phyloP scores from a whole-genome alignment of 2,888 invertebrate species.

The Hirtodrosophila duncani region DNA sequence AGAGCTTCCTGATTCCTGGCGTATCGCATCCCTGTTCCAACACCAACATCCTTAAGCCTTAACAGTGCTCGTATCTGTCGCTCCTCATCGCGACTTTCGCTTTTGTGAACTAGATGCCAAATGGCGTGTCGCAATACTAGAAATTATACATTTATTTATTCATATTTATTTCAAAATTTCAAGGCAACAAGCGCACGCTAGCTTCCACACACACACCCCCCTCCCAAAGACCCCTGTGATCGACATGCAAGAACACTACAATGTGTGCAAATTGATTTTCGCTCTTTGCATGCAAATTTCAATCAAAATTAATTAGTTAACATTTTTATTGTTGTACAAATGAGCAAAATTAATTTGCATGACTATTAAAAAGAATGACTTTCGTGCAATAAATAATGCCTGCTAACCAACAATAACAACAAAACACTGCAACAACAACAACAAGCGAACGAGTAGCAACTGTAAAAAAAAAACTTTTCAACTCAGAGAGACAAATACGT shows the following conservation, averaged over 20 bases:
- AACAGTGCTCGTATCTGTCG: constrained; percentile 1
- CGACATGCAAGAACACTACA: constrained; percentile 27
- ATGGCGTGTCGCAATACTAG: constrained; percentile 21
- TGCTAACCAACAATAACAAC: constrained; percentile 7
- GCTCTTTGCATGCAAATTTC: constrained; percentile 76
- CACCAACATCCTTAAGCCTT: neutral
- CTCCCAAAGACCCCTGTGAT: no score
- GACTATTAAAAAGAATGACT: constrained; percentile 74
- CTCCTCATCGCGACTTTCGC: constrained; percentile 31
- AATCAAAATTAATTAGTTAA: constrained; percentile 77
- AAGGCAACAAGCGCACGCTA: neutral
- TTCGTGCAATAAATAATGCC: constrained; percentile 69
- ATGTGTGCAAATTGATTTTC: constrained; percentile 72
- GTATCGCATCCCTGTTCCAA: neutral
- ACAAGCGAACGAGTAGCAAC: constrained; percentile 9
- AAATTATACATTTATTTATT: constrained; percentile 9
- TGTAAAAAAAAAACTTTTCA: constrained; percentile 37
- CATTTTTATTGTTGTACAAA: constrained; percentile 76
- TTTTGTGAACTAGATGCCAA: constrained; percentile 34
- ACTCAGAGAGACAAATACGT: constrained; percentile 36
- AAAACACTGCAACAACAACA: constrained; percentile 25
- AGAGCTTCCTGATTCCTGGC: neutral
- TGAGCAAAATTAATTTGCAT: constrained; percentile 76
- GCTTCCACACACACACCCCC: neutral
- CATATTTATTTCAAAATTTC: constrained; percentile 19